Conservation (phyloP, 2,888 invertebrate species). For the Pocota personata region DNA sequence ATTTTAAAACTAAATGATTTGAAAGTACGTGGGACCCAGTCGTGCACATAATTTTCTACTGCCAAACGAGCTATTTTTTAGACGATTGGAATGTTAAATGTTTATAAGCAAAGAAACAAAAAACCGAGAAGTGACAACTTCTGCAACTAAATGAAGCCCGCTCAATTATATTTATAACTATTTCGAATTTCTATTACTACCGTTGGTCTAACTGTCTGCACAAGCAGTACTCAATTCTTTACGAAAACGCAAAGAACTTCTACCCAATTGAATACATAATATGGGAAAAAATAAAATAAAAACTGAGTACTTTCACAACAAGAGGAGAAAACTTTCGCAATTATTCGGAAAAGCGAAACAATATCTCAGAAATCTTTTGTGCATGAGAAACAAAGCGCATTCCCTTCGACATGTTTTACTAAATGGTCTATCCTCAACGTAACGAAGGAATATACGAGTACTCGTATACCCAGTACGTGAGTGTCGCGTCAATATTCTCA, state of each 20-base stretch:
- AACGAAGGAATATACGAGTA: conserved; percentile 20
- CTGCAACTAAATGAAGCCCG: background rate
- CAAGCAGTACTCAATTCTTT: background rate
- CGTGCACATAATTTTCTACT: no score
- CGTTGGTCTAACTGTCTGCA: background rate
- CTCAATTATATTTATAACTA: background rate
- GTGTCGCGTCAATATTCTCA: conserved; percentile 45
- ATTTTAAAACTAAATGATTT: no score
- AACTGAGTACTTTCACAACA: conserved; percentile 33
- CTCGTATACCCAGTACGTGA: conserved; percentile 19
- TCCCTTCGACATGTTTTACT: conserved; percentile 46
- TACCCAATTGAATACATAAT: conserved; percentile 45
- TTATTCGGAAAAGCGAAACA: conserved; percentile 59
- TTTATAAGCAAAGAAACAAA: background rate
- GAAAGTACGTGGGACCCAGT: no score
- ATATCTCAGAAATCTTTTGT: conserved; percentile 63
- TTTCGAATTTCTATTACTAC: background rate
- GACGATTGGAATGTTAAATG: background rate
- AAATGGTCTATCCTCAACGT: conserved; percentile 40
- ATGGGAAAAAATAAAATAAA: conserved; percentile 21
- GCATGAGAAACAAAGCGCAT: conserved; percentile 50
- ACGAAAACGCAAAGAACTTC: background rate
- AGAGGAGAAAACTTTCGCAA: conserved; percentile 66
- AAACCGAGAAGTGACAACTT: background rate
- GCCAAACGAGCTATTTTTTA: no score